phyloP scores from a whole-genome alignment of 2,888 invertebrate species.

The Seira ritae region DNA sequence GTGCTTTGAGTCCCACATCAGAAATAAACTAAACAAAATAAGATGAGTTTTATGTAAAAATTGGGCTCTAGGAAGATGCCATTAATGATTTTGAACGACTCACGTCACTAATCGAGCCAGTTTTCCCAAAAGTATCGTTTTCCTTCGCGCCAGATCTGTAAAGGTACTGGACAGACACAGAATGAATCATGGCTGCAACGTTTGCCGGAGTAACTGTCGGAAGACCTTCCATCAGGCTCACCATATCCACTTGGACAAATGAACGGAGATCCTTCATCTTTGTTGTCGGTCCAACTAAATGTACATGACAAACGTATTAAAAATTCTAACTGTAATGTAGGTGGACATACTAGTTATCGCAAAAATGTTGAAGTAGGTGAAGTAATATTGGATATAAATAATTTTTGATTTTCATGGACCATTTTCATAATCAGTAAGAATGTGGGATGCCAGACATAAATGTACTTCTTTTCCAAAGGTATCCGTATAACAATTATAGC shows the following conservation, averaged over 20 bases:
- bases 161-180: constrained; percentile 71
- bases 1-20: constrained; percentile 75
- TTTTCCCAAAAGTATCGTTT: constrained; percentile 72
- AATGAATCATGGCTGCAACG: constrained; percentile 73
- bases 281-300: constrained; percentile 73
- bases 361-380: too few relatives aligned
- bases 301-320: too few relatives aligned
- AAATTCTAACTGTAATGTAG: too few relatives aligned
- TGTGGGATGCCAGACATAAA: too few relatives aligned
- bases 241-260: constrained; percentile 73
- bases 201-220: constrained; percentile 73
- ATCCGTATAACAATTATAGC: too few relatives aligned
- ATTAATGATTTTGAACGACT: too few relatives aligned
- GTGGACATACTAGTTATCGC: too few relatives aligned
- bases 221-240: constrained; percentile 72
- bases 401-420: too few relatives aligned
- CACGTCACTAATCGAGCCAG: constrained; percentile 73
- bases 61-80: background rate
- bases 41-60: background rate
- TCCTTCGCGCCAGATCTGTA: constrained; percentile 71
- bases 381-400: too few relatives aligned
- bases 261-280: constrained; percentile 72
- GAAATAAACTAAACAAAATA: constrained; percentile 74
- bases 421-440: too few relatives aligned
- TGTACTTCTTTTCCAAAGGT: too few relatives aligned